Percentiles rank a stretch among this genome's conserved stretches.
Evolutionary conservation across 2,888 invertebrate genomes (phyloP).

Genomic region (Labia minor): DNA sequence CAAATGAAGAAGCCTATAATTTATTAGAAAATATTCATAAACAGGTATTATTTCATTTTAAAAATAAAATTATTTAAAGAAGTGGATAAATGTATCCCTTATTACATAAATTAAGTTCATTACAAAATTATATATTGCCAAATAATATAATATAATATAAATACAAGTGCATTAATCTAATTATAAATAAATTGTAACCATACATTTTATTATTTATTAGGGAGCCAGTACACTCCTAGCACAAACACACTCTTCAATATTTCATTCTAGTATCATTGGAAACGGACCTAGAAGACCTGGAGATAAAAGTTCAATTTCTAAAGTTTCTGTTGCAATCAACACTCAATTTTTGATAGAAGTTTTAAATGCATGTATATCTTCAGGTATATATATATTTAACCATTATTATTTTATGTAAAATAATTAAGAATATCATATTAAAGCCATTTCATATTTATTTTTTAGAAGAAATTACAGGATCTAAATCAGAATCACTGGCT

Average conservation of each 20-base stretch:
- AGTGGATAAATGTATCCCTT: too few species aligned
- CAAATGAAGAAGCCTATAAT: slow-evolving; percentile 25
- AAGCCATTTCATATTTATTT: too few species aligned
- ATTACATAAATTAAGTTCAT: too few species aligned
- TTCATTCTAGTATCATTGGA: slow-evolving; percentile 89
- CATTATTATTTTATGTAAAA: too few species aligned
- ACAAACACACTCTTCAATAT: slow-evolving; percentile 71
- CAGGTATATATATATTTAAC: slow-evolving; percentile 1
- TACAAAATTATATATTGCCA: too few species aligned
- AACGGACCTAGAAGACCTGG: slow-evolving; percentile 46
- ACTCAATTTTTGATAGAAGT: slow-evolving; percentile 47
- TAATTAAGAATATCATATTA: too few species aligned
- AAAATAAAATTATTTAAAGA: too few species aligned
- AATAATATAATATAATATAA: too few species aligned
- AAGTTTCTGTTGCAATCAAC: slow-evolving; percentile 41
- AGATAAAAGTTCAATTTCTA: slow-evolving; percentile 30
- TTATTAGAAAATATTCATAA: slow-evolving; percentile 65
- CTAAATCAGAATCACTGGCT: slow-evolving; percentile 59
- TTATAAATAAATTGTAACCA: too few species aligned
- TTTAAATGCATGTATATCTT: slow-evolving; percentile 36
- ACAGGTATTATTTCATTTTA: too few species aligned
- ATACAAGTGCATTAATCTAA: too few species aligned
- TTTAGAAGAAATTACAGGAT: slow-evolving; percentile 19
- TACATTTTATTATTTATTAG: slow-evolving; percentile 32
- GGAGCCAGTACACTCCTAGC: slow-evolving; percentile 64